Base-by-base conservation (phyloP, 64 coral and sea anemone genomes). In the Hydrozoanthus tunicans region DNA sequence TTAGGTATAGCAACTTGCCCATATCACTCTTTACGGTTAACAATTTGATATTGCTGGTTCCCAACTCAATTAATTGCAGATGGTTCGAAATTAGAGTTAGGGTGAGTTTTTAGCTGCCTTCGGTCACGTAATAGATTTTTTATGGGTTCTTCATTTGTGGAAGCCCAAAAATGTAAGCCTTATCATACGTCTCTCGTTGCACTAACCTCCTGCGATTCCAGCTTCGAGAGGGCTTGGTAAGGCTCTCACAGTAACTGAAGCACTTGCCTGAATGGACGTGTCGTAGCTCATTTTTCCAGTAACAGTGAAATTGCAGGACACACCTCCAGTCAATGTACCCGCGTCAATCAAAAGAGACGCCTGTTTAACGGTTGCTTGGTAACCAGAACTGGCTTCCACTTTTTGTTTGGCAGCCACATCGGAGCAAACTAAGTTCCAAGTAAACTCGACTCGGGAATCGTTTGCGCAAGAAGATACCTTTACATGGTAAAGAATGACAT, bases 381-480 rank as follows among this genome's bases (percentile, higher is more conserved):
- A 94, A 1, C 58, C 81, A 56, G 3, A 59, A 53, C 90, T 88
- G 25, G 9, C 24, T 32, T 94, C 93, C 3, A 94, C 56, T 3
- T 79, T 88, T 5, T 56, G 27, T 76, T 64, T 55, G 14, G 93
- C 93, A 5, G 70, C 53, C 64, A 81, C 26, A 81, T 81, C 90
- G 61, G 59, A 20, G 53, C 93, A 94, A 12, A 82, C 57, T 5
- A 91, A 90, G 55, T 53, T 56, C 93, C 93, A 94, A 2, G 58
- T 53, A 67, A 91, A 91, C 23, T 88, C 7, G 9, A 94, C 83
- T 15, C 25, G 72, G 13, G 90, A 70, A 57, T 85, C 58, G 78
- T 54, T 94, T 10, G 67, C 89, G 56, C 93, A 94, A 68, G 93
- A 77, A 57, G 93, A 90, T 79, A 91, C 90, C 93, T 94, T 2